Percentiles rank a stretch among this genome's conserved stretches.
Conservation (phyloP, 2,888 invertebrate species). For the Spodoptera exigua region DNA sequence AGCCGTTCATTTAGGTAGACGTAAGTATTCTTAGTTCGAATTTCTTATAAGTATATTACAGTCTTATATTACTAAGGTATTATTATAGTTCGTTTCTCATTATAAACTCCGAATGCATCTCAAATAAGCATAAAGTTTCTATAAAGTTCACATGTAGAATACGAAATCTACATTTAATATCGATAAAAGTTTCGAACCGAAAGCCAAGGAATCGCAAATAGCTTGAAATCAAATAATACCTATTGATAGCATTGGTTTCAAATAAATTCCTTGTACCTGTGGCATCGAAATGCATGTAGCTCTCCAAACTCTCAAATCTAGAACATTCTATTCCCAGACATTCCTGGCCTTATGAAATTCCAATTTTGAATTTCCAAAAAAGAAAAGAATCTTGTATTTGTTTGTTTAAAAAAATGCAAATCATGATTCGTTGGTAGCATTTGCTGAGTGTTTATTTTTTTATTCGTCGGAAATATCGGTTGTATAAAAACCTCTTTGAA, state of each 20-base stretch:
- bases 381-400: neutral
- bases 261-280: conserved; percentile 35
- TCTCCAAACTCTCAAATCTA: conserved; percentile 16
- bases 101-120: too few species aligned
- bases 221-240: conserved; percentile 21
- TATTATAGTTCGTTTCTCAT: too few species aligned
- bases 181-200: too few species aligned
- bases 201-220: conserved; percentile 5
- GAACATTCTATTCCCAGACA: conserved; percentile 30
- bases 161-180: too few species aligned
- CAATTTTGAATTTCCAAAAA: conserved; percentile 18
- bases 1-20: too few species aligned
- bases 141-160: too few species aligned
- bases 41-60: too few species aligned
- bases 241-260: conserved; percentile 10
- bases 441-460: neutral
- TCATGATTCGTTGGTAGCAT: too few species aligned
- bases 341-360: conserved; percentile 32
- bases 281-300: conserved; percentile 24
- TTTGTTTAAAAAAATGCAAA: too few species aligned
- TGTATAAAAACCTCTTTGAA: conserved; percentile 33
- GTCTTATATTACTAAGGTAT: too few species aligned
- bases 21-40: too few species aligned
- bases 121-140: too few species aligned
- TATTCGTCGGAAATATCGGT: conserved; percentile 31